Base-by-base conservation (phyloP, 2,113 vertebrate species). In the Pseudolaguvia tuberculata region DNA sequence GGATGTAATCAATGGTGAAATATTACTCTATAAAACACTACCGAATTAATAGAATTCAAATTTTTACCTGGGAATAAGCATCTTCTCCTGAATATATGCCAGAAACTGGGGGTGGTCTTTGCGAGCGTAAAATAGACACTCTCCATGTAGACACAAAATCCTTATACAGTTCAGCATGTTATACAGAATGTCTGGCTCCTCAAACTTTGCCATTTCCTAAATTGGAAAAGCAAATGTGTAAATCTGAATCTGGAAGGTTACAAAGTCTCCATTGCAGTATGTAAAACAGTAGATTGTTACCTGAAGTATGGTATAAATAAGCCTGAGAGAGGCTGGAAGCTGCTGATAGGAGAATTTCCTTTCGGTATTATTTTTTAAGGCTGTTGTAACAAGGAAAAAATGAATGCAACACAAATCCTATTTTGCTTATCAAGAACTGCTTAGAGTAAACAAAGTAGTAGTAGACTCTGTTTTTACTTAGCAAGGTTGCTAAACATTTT, bases 101-200 rank as follows among this genome's bases (percentile, higher is more conserved):
- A 99, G 88, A 85, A 98, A 99, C n/a, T 94, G 93, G 14, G 93
- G 93, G 72, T 99, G 92, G 77, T 98, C 94, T 85, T 99, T 98
- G 76, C 91, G 91, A 69, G 96, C 94, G 5, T 90, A 91, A 74
- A 97, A 98, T 57, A 99, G 88, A 84, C 96, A 97, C 78, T 98
- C 96, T 68, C 97, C 97, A 18, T 98, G 94, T 78, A 99, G 91
- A 86, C 96, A 99, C 66, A 99, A 88, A 79, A 95, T 97, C 89
- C 93, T 98, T 88, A 99, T 86, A 80, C 96, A 97, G 88, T 93
- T 97, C 77, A 99, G 86, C 97, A 99, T 99, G 82, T 99, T 98
- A 86, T 97, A 98, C 78, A 99, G 92, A 84, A 99, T 98, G 79
- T 99, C 96, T 35, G 97, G 96, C 85, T 99, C 97, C 86, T 99